Base-by-base conservation (phyloP, 30 jellyfish, hydroid and myxozoan genomes). In the Sanderia malayensis region DNA sequence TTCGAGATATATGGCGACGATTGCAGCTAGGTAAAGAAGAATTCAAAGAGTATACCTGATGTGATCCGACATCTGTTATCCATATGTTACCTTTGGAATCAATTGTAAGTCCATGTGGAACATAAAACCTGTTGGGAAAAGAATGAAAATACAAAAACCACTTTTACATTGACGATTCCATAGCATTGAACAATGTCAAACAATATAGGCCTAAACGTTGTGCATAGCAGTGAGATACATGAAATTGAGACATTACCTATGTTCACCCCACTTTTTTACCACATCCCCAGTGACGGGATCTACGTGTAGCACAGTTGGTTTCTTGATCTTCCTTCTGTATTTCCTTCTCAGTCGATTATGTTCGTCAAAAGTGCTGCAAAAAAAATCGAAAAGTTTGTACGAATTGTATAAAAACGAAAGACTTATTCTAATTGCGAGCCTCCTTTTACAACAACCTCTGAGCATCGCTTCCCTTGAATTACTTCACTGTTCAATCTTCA, bases 11-110 rank as follows among this genome's bases (percentile, higher is more conserved):
- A n/a, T n/a, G n/a, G n/a, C n/a, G n/a, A n/a, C n/a, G n/a, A n/a
- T n/a, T n/a, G n/a, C n/a, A n/a, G n/a, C n/a, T n/a, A n/a, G n/a
- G n/a, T n/a, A n/a, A n/a, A n/a, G n/a, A n/a, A n/a, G n/a, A n/a
- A n/a, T n/a, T n/a, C n/a, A n/a, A n/a, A n/a, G n/a, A n/a, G n/a
- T n/a, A n/a, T 37, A 86, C 96, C 94, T 86, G 96, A 79, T 86
- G 96, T 1, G 91, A 73, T 20, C 93, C 96, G 24, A 86, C 91
- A 62, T 86, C 96, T 11, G 96, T 86, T 29, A 86, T 37, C 96
- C 96, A 86, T 4, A 69, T 58, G 41, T 86, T 86, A 1, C 73
- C 86, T 62, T 70, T 58, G 21, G 15, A 41, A 49, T 86, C 96
- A 15, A 86, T 74, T 2, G 94, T 63, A 1, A 86, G 65, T 17